Evolutionary conservation across 2,113 vertebrate species (phyloP).

Genomic region (Dipodomys spectabilis): DNA sequence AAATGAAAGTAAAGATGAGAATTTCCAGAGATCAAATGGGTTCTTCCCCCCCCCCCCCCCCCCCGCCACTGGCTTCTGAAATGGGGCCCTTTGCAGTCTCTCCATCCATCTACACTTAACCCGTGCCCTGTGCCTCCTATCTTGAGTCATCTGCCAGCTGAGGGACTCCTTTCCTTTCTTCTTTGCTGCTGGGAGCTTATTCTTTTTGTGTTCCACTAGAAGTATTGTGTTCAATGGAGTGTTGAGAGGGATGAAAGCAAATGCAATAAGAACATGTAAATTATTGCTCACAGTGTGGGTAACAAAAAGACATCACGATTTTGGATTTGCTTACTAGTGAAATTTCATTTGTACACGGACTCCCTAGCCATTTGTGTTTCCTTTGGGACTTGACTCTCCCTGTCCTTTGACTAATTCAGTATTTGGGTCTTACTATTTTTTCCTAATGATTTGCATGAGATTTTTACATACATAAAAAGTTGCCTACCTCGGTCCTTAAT

Average conservation of each 20-base stretch:
- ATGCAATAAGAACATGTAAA: not conserved
- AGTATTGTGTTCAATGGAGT: not conserved
- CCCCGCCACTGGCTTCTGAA: accelerated
- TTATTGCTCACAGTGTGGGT: not conserved
- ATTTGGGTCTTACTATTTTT: not conserved
- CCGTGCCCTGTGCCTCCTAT: too few species aligned
- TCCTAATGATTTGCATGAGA: not conserved
- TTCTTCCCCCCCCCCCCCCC: not conserved
- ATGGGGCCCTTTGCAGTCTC: too few species aligned
- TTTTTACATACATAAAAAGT: not conserved
- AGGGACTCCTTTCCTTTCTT: not conserved
- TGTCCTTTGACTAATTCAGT: not conserved
- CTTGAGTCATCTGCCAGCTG: not conserved
- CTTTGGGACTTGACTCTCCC: not conserved
- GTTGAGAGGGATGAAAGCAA: not conserved
- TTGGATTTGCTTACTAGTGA: not conserved
- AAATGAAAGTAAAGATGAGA: not conserved
- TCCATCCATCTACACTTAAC: not conserved
- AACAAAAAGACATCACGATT: not conserved
- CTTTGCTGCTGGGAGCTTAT: not conserved
- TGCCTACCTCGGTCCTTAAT: not conserved
- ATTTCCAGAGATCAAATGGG: too few species aligned
- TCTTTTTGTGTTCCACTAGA: not conserved
- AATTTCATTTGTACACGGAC: too few species aligned
- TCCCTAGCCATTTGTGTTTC: not conserved